Evolutionary conservation across 2,888 invertebrate species (phyloP), one percentile per base, ranked within the genome.

Genomic region (Biston stratarius): DNA sequence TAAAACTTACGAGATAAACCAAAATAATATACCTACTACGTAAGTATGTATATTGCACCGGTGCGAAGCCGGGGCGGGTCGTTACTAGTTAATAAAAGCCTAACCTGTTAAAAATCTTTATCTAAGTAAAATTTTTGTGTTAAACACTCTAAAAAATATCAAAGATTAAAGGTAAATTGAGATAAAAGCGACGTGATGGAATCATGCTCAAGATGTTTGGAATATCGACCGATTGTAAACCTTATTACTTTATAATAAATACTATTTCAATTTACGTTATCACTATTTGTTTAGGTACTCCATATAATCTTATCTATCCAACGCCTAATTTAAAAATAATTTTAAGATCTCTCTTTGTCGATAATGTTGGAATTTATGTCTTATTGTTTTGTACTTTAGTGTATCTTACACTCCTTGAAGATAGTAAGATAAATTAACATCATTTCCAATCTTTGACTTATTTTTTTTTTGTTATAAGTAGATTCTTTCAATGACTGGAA

Each of bases 311-410:
- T 58, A 74, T 74, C 74, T 42, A 47, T 64, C 64, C 58, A 42
- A 51, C 53, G 44, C 56, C 63, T 56, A 63, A 72, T 66, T 71
- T 61, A 48, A 69, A 72, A 69, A 74, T 74, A 64, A 74, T 74
- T 72, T 68, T 63, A 14, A 67, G 68, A 74, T 74, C 70, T 69
- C 55, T 44, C 6, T 48, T 58, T 57, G 57, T 48, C 48, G 65
- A 71, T 73, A 62, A 42, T n/a, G 14, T 67, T 64, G 71, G 72
- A 70, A 61, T 53, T 58, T 70, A 69, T 85, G 83, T 86, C 85
- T 85, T 34, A 33, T 34, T 51, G 52, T 24, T 61, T 59, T 66
- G 58, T 53, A 70, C 58, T 65, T 63, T 51, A 33, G 34, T 71
- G 51, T 57, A 61, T 73, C 58, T 73, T 69, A 51, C 59, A 69